Conservation (phyloP, 2,797 vertebrate genomes). For the Sebastiscus tertius region DNA sequence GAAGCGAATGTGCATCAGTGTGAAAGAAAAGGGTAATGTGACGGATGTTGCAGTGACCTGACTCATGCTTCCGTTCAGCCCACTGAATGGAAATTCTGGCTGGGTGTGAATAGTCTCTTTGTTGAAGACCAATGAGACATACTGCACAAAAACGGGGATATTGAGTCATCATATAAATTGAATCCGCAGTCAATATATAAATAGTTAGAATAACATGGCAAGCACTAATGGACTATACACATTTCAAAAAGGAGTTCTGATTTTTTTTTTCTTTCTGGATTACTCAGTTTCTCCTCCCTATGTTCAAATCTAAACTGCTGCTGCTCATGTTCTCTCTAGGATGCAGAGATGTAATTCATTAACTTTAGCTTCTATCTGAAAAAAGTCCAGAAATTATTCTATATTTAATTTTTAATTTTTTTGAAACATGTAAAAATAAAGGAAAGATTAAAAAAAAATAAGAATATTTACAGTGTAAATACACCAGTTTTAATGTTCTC, state of each 20-base stretch:
- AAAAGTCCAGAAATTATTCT: neutral
- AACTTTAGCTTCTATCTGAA: neutral
- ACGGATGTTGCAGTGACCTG: neutral
- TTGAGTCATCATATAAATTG: conserved; percentile 2
- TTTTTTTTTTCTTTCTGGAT: neutral
- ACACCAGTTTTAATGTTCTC: neutral
- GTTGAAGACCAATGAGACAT: neutral
- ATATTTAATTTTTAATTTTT: too few relatives aligned
- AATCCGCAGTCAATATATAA: neutral
- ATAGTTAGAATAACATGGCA: neutral
- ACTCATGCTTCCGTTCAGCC: neutral
- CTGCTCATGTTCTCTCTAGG: neutral
- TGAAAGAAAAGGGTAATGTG: neutral
- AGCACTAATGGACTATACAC: neutral
- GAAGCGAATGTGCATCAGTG: neutral
- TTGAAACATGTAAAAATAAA: neutral
- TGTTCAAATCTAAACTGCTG: neutral
- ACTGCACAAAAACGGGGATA: neutral
- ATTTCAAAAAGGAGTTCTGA: neutral
- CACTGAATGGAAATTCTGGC: neutral
- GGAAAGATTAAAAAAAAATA: neutral
- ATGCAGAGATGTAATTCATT: neutral
- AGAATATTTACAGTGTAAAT: neutral
- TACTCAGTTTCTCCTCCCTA: neutral
- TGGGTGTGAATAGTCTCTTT: neutral